Percentiles rank a stretch among this genome's conserved stretches.
Evolutionary conservation across 2,113 vertebrate species (phyloP).

Genomic region (Myotis brandtii): DNA sequence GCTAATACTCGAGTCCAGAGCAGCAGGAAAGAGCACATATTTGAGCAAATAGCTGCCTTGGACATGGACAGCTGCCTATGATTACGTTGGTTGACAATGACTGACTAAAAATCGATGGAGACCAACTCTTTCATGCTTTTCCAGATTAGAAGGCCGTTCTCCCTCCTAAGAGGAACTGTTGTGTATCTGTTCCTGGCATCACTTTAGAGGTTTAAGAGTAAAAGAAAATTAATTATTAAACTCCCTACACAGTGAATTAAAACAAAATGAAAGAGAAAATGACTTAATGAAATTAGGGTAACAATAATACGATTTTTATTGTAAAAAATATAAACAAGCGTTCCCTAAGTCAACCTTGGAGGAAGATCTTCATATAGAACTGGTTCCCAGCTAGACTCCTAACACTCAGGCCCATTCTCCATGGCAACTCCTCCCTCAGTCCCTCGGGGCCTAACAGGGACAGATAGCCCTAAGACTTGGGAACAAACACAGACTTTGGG

Average conservation of each 20-base stretch:
- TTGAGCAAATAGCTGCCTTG: not conserved
- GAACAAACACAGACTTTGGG: constrained; percentile 4
- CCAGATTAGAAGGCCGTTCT: not conserved
- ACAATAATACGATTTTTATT: constrained; percentile 63
- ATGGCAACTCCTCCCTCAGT: not conserved
- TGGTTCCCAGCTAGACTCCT: constrained; percentile 22
- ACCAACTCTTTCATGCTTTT: not conserved
- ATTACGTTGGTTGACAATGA: not conserved
- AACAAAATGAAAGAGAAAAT: constrained; percentile 69
- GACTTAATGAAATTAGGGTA: constrained; percentile 54
- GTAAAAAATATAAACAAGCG: constrained; percentile 54
- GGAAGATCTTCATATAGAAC: not conserved
- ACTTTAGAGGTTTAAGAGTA: constrained; percentile 54
- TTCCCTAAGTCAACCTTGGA: constrained; percentile 34
- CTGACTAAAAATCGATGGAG: not conserved
- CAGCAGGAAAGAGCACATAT: not conserved
- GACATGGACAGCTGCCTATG: not conserved
- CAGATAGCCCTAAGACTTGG: constrained; percentile 42
- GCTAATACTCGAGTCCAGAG: not conserved
- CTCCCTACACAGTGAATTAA: constrained; percentile 6
- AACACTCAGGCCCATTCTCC: not conserved
- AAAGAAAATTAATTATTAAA: constrained; percentile 65
- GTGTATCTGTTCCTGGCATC: constrained; percentile 26
- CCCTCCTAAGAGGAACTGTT: not conserved
- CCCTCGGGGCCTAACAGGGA: not conserved